Evolutionary conservation across 2,888 invertebrate species (phyloP), one percentile per base, ranked within the genome.

Genomic region (Macrosoma leucophasiata): DNA sequence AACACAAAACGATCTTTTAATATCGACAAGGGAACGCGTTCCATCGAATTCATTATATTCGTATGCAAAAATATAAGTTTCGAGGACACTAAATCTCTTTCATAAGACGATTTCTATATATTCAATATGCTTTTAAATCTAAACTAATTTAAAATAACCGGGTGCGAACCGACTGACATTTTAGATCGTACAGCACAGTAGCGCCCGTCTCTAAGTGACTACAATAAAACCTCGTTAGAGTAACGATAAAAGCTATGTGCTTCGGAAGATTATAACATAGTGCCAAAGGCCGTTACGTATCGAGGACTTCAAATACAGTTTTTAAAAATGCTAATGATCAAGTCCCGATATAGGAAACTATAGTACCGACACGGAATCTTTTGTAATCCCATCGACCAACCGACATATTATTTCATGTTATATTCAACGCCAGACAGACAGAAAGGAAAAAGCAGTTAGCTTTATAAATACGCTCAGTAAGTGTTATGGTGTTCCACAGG

Each of bases 41-140:
- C 28, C 36, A 35, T 40, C 40, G 37, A 41, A 33, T 40, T 36
- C 33, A 39, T 33, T 35, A 50, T 57, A 57, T 55, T 62, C 60
- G 56, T 62, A 62, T 68, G 69, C 64, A 72, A 72, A 71, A 69
- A 72, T 72, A 73, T 65, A 64, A 54, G 46, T 55, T 45, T 58
- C 58, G 56, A 64, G 68, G 49, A 63, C 68, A 68, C 69, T 72
- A 72, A 74, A 74, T 69, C 64, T 74, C 68, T 46, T 64, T 68
- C 67, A 66, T 66, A 68, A 64, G 68, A 66, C 58, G 62, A 52
- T 53, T 41, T 29, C 33, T 43, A 44, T 33, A 36, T 41, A 38
- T 36, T 33, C 29, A 40, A 69, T 68, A 68, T 57, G 62, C 61
- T 46, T 58, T 58, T 48, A 53, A 41, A 44, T 42, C 56, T 64